A percentile compares a stretch with the other conserved stretches of the same genome.
Conservation (phyloP, 2,113 vertebrate species). For the Odontophorus gujanensis region DNA sequence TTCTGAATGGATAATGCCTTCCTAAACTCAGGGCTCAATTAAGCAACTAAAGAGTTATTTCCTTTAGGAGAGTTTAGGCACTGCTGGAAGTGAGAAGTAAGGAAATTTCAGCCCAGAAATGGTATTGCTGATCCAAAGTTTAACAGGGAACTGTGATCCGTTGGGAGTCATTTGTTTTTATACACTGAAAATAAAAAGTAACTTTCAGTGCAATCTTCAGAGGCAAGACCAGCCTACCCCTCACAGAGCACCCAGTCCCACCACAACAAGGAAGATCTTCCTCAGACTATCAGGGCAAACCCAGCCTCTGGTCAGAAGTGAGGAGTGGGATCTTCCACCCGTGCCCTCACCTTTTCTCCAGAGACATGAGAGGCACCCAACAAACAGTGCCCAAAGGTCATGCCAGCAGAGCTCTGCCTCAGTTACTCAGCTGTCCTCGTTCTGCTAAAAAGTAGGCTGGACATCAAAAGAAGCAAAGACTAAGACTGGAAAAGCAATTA, state of each 20-base stretch:
- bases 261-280: not conserved
- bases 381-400: not conserved
- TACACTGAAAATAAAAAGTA: not conserved
- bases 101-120: not conserved
- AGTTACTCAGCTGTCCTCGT: not conserved
- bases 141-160: not conserved
- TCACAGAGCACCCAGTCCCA: not conserved
- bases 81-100: not conserved
- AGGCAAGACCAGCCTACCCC: not conserved
- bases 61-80: slow-evolving; percentile 16
- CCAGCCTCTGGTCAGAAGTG: not conserved
- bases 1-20: slow-evolving; percentile 32
- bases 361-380: not conserved
- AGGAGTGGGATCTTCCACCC: not conserved
- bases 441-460: slow-evolving; percentile 37
- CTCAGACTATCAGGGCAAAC: not conserved
- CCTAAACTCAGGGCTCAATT: slow-evolving; percentile 42
- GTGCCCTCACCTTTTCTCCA: not conserved
- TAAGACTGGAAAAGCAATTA: slow-evolving; percentile 28
- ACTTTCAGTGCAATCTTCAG: not conserved
- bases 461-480: not conserved
- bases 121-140: not conserved
- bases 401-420: not conserved
- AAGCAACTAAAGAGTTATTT: slow-evolving; percentile 25
- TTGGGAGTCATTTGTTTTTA: not conserved